A percentile compares a stretch with the other conserved stretches of the same genome.
These are phyloP conservation scores for Willowsia nigromaculata DNA, from an alignment of 2,888 invertebrate genomes.

Conservation along the genomic window DNA sequence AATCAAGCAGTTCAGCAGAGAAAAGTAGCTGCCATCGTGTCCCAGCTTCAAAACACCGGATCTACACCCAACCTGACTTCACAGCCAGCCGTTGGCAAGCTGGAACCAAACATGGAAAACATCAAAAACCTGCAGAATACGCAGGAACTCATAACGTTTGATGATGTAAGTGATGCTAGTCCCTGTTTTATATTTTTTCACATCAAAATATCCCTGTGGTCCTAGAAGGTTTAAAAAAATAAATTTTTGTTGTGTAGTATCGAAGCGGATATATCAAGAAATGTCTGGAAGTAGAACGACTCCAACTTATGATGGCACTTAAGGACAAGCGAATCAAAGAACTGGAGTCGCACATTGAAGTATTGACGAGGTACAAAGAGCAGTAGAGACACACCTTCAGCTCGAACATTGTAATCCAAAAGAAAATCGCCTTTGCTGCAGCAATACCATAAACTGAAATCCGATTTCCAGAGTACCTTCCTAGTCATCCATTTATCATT, in stretches of 20 bases:
- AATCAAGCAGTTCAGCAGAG: constrained; percentile 77
- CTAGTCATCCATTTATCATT: constrained; percentile 62
- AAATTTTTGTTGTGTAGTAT: constrained; percentile 84
- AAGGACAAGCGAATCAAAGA: constrained; percentile 90
- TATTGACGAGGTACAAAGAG: constrained; percentile 71
- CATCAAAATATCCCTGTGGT: too few species aligned
- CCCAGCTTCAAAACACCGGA: constrained; percentile 76
- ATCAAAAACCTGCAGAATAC: constrained; percentile 75
- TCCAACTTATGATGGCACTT: constrained; percentile 88
- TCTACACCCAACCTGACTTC: constrained; percentile 75
- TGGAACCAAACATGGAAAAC: constrained; percentile 72
- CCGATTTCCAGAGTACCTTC: constrained; percentile 68
- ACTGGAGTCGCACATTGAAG: constrained; percentile 85
- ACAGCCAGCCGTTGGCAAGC: constrained; percentile 45
- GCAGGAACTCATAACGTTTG: constrained; percentile 76
- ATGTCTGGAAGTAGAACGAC: constrained; percentile 88
- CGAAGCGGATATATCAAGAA: constrained; percentile 89
- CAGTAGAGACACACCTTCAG: constrained; percentile 21
- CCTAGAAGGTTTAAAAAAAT: too few species aligned
- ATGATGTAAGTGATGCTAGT: constrained; percentile 78
- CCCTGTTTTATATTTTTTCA: too few species aligned
- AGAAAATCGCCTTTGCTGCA: not conserved
- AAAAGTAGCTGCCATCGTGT: constrained; percentile 78
- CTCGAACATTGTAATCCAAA: not conserved
- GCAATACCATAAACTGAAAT: not conserved